A percentile compares a stretch with the other conserved stretches of the same genome.
Evolutionary conservation across 2,888 invertebrate genomes (phyloP).

Genomic region (Strigamia maritima): DNA sequence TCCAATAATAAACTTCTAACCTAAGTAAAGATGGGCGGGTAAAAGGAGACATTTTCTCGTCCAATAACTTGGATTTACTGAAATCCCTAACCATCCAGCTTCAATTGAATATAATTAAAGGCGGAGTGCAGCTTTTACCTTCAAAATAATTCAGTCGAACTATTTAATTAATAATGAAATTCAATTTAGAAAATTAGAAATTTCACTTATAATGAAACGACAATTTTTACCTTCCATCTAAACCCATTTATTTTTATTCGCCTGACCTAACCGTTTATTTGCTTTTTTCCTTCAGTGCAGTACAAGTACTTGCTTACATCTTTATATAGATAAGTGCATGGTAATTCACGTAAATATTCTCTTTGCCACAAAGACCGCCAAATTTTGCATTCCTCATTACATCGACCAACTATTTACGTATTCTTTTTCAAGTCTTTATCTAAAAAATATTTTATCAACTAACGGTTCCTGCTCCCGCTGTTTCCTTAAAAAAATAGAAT

Average conservation of each 20-base stretch:
- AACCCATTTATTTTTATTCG: too few species aligned
- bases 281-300: too few species aligned
- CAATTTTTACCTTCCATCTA: too few species aligned
- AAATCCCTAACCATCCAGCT: neutral
- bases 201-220: too few species aligned
- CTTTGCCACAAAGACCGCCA: neutral
- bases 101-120: neutral
- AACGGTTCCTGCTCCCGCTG: neutral
- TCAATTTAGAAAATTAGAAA: neutral
- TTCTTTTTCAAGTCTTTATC: slow-evolving; percentile 8
- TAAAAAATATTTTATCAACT: neutral
- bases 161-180: neutral
- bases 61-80: neutral
- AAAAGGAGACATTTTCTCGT: neutral
- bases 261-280: too few species aligned
- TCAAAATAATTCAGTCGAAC: neutral
- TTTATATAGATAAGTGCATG: neutral
- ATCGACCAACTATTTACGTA: neutral
- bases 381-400: neutral
- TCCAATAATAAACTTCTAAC: neutral
- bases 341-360: slow-evolving; percentile 1
- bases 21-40: slow-evolving; percentile 16
- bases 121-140: neutral
- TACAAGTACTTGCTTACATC: neutral
- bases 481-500: neutral